Conservation (phyloP, 2,113 vertebrate genomes). For the Jacana jacana region DNA sequence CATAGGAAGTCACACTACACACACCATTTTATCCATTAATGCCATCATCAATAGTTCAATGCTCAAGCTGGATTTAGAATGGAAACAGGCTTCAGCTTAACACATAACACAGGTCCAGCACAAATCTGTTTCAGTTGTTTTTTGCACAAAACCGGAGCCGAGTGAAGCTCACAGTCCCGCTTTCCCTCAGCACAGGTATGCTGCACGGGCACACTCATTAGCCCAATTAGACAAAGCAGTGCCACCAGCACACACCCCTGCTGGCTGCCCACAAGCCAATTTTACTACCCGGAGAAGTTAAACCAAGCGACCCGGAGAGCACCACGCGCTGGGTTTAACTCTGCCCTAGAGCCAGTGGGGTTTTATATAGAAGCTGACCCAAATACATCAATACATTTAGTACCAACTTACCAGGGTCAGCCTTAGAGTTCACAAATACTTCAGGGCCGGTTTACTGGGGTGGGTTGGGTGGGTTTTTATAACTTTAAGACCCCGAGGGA, state of each 20-base stretch:
- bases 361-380: neutral
- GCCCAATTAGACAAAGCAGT: neutral
- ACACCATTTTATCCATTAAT: neutral
- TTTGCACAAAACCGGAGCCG: too few species aligned
- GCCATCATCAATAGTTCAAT: rapidly evolving
- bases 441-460: neutral
- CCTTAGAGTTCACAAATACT: neutral
- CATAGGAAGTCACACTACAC: rapidly evolving
- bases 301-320: neutral
- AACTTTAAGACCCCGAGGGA: too few species aligned
- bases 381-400: neutral
- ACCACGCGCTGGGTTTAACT: neutral
- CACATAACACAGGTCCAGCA: neutral
- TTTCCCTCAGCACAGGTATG: neutral
- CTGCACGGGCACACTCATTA: neutral
- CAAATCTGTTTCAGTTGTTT: neutral
- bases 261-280: neutral
- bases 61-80: neutral
- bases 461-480: neutral
- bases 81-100: neutral
- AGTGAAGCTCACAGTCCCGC: rapidly evolving
- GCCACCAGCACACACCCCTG: neutral
- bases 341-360: neutral
- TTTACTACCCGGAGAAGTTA: neutral
- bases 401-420: neutral